phyloP scores from a whole-genome alignment of 2,888 invertebrate species.

The Hypselothyrea guttata region DNA sequence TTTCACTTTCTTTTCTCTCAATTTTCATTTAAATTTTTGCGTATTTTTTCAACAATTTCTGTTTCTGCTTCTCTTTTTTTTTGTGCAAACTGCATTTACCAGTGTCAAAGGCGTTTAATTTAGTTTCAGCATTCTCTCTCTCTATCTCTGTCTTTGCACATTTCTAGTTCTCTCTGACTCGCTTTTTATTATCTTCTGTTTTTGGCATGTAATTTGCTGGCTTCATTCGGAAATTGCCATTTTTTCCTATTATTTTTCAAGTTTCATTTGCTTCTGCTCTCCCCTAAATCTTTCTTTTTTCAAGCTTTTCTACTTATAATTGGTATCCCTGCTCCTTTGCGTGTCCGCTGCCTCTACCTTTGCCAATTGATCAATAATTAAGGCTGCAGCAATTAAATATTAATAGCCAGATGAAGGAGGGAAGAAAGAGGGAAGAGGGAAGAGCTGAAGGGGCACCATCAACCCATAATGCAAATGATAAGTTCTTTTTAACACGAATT shows the following conservation, averaged over 20 bases:
- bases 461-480: conserved; percentile 58
- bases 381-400: conserved; percentile 71
- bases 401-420: conserved; percentile 38
- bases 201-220: conserved; percentile 71
- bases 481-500: conserved; percentile 72
- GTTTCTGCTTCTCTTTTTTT: conserved; percentile 1
- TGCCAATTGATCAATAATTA: conserved; percentile 72
- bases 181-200: conserved; percentile 61
- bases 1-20: conserved; percentile 44
- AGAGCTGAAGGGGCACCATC: background rate
- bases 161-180: background rate
- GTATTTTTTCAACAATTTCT: conserved; percentile 3
- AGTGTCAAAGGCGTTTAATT: conserved; percentile 77
- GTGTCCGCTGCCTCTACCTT: conserved; percentile 37
- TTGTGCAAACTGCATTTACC: conserved; percentile 66
- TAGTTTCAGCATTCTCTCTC: conserved; percentile 44
- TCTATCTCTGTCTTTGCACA: background rate
- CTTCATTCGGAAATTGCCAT: conserved; percentile 64
- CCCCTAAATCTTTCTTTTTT: background rate
- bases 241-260: conserved; percentile 37
- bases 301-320: conserved; percentile 34
- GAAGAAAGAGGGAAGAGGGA: background rate
- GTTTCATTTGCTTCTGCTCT: conserved; percentile 8
- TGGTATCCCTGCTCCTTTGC: conserved; percentile 36
- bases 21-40: conserved; percentile 56